A percentile compares a stretch with the other conserved stretches of the same genome.
Evolutionary conservation across 2,888 invertebrate species (phyloP).

Genomic region (Cephus nigrinus): DNA sequence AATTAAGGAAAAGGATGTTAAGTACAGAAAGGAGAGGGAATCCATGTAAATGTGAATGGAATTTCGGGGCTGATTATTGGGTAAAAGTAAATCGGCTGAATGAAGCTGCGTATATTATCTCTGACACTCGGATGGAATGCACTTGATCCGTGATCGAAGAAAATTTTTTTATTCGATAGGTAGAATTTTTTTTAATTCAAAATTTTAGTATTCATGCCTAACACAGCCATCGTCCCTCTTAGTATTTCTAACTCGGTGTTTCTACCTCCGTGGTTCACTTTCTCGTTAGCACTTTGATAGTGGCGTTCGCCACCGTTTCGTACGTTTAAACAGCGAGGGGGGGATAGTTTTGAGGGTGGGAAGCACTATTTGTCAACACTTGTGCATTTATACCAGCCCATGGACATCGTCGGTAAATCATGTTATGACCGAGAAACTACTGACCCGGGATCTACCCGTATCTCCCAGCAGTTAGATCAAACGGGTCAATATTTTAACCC

Average conservation of each 20-base stretch:
- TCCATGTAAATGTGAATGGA: background rate
- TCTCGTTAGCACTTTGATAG: constrained; percentile 17
- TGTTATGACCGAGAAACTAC: constrained; percentile 40
- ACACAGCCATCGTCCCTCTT: background rate
- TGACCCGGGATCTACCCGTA: constrained; percentile 34
- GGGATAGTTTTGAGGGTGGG: constrained; percentile 13
- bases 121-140: background rate
- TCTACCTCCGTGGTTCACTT: constrained; percentile 12
- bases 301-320: constrained; percentile 33
- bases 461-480: constrained; percentile 19
- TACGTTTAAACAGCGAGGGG: constrained; percentile 43
- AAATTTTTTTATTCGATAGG: background rate
- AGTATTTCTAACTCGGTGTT: constrained; percentile 1
- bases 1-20: background rate
- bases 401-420: constrained; percentile 47
- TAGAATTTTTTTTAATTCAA: background rate
- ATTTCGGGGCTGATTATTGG: background rate
- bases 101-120: background rate
- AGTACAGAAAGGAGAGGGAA: background rate
- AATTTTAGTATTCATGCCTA: background rate
- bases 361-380: constrained; percentile 53
- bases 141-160: background rate
- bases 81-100: background rate
- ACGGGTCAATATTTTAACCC: constrained; percentile 14
- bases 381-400: constrained; percentile 41